These are phyloP conservation scores for Gila orcuttii DNA, from an alignment of 2,113 vertebrate genomes.

Conservation along the genomic window DNA sequence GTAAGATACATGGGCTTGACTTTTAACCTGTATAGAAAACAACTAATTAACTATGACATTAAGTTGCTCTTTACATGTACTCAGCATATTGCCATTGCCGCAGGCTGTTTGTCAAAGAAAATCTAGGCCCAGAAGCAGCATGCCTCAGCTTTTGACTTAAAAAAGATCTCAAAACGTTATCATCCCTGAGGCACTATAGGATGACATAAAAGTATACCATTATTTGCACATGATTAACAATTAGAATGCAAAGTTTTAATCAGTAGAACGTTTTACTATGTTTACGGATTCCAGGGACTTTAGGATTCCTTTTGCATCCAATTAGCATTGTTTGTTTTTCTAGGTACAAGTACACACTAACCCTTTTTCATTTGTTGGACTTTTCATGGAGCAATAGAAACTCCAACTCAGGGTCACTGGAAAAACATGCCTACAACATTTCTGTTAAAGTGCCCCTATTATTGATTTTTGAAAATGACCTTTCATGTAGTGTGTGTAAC, in stretches of 20 bases:
- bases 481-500: too few relatives aligned
- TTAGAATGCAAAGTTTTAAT: slow-evolving; percentile 27
- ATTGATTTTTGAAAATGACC: too few relatives aligned
- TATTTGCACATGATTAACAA: slow-evolving; percentile 20
- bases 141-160: background rate
- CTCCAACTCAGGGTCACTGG: background rate
- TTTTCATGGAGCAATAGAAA: background rate
- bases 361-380: background rate
- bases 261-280: background rate
- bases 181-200: background rate
- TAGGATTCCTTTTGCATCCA: background rate
- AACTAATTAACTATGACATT: slow-evolving; percentile 21
- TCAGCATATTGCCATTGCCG: background rate
- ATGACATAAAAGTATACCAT: background rate
- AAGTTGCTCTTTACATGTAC: background rate
- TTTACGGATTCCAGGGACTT: background rate
- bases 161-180: background rate
- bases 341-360: background rate
- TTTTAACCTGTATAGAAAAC: slow-evolving; percentile 1
- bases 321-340: background rate
- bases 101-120: slow-evolving; percentile 25
- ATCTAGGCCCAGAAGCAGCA: background rate
- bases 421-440: background rate
- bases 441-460: background rate
- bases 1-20: background rate